Evolutionary conservation across 2,888 invertebrate genomes (phyloP), one percentile per base, ranked within the genome.

Genomic region (Lypha dubia): DNA sequence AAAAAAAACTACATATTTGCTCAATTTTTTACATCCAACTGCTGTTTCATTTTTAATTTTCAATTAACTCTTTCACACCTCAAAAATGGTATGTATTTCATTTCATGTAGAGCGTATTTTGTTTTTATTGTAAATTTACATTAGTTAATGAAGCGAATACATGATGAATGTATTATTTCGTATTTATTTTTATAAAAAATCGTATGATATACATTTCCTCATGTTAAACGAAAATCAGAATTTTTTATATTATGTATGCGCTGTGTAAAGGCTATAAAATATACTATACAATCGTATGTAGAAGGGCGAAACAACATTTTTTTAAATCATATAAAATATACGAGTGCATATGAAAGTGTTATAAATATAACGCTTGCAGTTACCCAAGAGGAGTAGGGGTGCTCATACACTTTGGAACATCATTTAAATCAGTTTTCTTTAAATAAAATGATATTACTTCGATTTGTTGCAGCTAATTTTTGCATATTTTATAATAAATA

Each of bases 71-170:
- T 41, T 81, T 81, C 53, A 70, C 81, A 81, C 81, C 75, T 81
- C 53, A 38, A 62, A 56, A 28, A 32, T 70, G 51, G 3, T 28
- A 4, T 65, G 53, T 41, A 8, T 75, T 53, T 44, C 3, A 46
- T 75, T 13, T 44, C 15, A 11, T 13, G 8, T 44, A n/a, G 20
- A 11, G 15, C 5, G n/a, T 24, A 15, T 44, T 49, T 38, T 58
- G n/a, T n/a, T 67, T 32, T 62, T 60, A 68, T 68, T 62, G 20
- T 35, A 74, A 81, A 79, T 81, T 84, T 84, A 79, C 81, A 76
- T 79, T 70, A 77, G 74, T 79, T 84, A 84, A 84, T 84, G 84
- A 84, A 84, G 70, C 84, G 81, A 74, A 84, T 60, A 65, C 44
- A 68, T 79, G 60, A 84, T 84, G 84, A 84, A 84, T 84, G 68